Percentiles rank a stretch among this genome's conserved stretches.
These are phyloP conservation scores for Cepaea nemoralis DNA, from an alignment of 1,140 invertebrate genomes.

Conservation along the genomic window DNA sequence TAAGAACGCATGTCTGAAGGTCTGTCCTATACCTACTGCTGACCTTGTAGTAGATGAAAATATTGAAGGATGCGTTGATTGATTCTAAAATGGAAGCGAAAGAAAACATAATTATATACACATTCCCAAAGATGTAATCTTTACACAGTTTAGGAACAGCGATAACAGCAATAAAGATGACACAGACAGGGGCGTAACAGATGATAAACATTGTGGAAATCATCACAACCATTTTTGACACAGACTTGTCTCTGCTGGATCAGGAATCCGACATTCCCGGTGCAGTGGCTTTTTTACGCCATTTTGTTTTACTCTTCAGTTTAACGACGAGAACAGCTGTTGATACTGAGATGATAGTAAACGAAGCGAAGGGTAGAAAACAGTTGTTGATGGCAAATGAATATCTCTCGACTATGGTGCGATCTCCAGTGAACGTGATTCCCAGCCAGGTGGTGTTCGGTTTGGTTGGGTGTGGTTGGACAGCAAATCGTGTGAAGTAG, in stretches of 20 bases:
- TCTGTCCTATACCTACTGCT: not conserved
- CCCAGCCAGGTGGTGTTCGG: not conserved
- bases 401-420: not conserved
- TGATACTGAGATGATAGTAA: not conserved
- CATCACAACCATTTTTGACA: conserved; percentile 16
- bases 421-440: not conserved
- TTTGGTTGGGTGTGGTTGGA: not conserved
- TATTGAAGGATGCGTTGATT: too few species aligned
- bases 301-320: too few species aligned
- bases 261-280: not conserved
- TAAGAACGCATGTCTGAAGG: not conserved
- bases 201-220: too few species aligned
- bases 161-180: conserved; percentile 20
- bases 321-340: conserved; percentile 7
- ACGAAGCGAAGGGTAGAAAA: not conserved
- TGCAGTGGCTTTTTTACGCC: not conserved
- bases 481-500: not conserved
- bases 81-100: conserved; percentile 22
- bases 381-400: conserved; percentile 12
- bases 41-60: conserved; percentile 31
- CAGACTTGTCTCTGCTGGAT: conserved; percentile 2
- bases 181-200: conserved; percentile 22
- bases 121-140: not conserved
- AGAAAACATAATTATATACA: conserved; percentile 20
- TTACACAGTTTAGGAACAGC: not conserved